Evolutionary conservation across 2,888 invertebrate species (phyloP), one percentile per base, ranked within the genome.

Genomic region (Andrena dorsata): DNA sequence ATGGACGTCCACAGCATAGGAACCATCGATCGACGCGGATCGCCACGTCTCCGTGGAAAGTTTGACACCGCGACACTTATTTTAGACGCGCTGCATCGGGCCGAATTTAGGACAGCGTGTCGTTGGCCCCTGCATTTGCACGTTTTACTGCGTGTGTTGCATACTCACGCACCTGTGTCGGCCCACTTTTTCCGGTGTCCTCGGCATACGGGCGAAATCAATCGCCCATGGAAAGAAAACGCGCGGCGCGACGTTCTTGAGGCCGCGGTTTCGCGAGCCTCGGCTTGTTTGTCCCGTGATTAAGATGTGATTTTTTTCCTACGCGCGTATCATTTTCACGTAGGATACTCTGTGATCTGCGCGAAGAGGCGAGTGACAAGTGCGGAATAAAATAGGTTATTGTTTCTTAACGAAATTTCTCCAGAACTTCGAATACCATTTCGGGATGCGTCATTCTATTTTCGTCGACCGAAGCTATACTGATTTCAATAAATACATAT

Each of bases 31-130:
- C 58, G 68, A 77, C 75, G 16, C 13, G 78, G 78, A 78, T 71
- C 64, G 47, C 73, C 63, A 66, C 56, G 30, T 49, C 53, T 60
- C 78, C 51, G 51, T 75, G 78, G 65, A 72, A 82, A 79, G 71
- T 83, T 69, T 56, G 65, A 60, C 66, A 80, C 77, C 80, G 71
- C 73, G 35, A 41, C 41, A 84, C 84, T 87, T 87, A 87, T 88
- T 88, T 86, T 76, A 66, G 73, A 76, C 77, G 82, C 79, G 66
- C 64, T 76, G 81, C 76, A 77, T 35, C 72, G 69, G 61, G 82
- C 83, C 79, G 76, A 77, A 88, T 88, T 88, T 88, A 82, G 88
- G 88, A 83, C 89, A 88, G 77, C 73, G 82, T 86, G 88, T 88
- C 87, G 74, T 86, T 82, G 89, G 82, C 88, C 88, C 72, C 87